Conservation (phyloP, 2,113 vertebrate genomes). For the Cathartes aura region DNA sequence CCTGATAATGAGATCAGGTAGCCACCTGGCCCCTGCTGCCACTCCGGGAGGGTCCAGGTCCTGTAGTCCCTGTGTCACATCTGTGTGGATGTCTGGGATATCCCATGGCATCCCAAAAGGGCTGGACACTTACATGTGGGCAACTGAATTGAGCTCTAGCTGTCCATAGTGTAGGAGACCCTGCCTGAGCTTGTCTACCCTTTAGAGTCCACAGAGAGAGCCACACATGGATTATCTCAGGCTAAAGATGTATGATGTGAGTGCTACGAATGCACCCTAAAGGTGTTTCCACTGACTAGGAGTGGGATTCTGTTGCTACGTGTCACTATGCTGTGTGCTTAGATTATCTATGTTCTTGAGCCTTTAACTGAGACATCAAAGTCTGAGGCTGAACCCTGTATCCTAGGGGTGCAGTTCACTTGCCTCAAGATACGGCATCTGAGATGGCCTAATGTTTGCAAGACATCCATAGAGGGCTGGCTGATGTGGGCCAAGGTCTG, state of each 20-base stretch:
- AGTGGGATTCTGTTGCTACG: not conserved
- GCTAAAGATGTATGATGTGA: not conserved
- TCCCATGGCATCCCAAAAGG: not conserved
- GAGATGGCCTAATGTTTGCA: not conserved
- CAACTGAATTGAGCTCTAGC: not conserved
- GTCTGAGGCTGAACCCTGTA: not conserved
- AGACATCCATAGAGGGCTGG: not conserved
- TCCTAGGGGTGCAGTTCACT: not conserved
- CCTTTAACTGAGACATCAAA: not conserved
- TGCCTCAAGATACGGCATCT: not conserved
- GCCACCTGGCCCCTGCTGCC: not conserved
- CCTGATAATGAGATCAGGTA: not conserved
- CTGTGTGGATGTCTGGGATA: not conserved
- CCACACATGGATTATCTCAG: not conserved
- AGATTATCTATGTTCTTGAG: not conserved
- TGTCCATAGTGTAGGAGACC: not conserved
- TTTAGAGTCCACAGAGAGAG: not conserved
- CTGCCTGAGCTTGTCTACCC: not conserved
- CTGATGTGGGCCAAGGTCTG: not conserved
- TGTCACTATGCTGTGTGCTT: not conserved
- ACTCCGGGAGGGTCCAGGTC: not conserved
- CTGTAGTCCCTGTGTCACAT: not conserved
- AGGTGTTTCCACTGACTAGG: not conserved
- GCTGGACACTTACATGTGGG: not conserved
- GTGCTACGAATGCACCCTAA: not conserved